These are phyloP conservation scores for Euplagia quadripunctaria DNA, from an alignment of 2,888 invertebrate genomes.

Conservation along the genomic window DNA sequence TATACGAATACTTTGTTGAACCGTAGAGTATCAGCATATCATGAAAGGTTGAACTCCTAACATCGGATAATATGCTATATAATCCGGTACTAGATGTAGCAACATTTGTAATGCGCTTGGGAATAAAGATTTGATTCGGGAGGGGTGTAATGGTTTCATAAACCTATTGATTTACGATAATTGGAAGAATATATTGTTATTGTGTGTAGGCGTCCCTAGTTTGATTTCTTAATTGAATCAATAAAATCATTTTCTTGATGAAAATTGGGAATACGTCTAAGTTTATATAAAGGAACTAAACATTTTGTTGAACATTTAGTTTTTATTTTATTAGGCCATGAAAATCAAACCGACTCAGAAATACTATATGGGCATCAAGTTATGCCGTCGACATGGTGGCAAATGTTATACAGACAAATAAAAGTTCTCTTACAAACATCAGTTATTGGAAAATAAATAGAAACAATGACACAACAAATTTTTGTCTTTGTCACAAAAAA, in stretches of 20 bases:
- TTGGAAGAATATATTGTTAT: slow-evolving; percentile 7
- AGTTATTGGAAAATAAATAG: background rate
- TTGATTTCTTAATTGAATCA: slow-evolving; percentile 1
- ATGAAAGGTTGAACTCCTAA: background rate
- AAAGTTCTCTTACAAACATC: too few species aligned
- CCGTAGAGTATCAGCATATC: background rate
- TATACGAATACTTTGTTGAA: background rate
- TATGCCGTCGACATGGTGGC: background rate
- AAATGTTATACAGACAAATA: background rate
- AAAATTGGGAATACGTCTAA: background rate
- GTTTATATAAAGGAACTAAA: background rate
- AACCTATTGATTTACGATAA: slow-evolving; percentile 12
- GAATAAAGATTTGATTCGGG: background rate
- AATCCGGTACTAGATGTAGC: background rate
- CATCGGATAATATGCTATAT: background rate
- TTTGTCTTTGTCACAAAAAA: background rate
- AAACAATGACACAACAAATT: background rate
- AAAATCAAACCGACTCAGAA: too few species aligned
- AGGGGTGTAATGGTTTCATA: background rate
- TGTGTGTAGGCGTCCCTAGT: background rate
- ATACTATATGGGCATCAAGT: background rate
- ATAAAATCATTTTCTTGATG: background rate
- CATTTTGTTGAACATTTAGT: too few species aligned
- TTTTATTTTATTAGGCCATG: too few species aligned
- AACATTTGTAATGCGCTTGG: background rate